phyloP scores from a whole-genome alignment of 2,797 vertebrate species.

The Danio aesculapii region DNA sequence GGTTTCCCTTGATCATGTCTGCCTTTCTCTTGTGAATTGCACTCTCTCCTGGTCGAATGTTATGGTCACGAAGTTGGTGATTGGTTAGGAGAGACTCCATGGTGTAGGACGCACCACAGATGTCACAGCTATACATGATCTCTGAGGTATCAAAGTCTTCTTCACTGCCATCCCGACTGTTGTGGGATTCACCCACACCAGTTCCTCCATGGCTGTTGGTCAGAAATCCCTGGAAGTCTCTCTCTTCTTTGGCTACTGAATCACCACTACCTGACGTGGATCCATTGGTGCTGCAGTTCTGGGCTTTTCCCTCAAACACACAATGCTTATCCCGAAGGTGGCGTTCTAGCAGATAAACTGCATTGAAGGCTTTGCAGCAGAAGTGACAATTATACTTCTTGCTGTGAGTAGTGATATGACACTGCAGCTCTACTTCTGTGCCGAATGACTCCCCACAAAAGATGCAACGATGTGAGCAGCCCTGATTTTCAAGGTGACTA shows the following conservation, averaged over 20 bases:
- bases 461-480: conserved; percentile 95
- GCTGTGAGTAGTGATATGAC: conserved; percentile 97
- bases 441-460: conserved; percentile 97
- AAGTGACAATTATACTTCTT: conserved; percentile 99
- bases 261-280: conserved; percentile 80
- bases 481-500: conserved; percentile 97
- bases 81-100: conserved; percentile 98
- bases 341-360: conserved; percentile 93
- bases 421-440: conserved; percentile 97
- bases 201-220: conserved; percentile 88
- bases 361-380: conserved; percentile 98
- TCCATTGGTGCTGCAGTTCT: conserved; percentile 92
- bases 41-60: conserved; percentile 96
- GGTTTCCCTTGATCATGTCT: conserved; percentile 97
- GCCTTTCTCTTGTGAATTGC: conserved; percentile 95
- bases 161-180: conserved; percentile 94
- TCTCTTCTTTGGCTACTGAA: conserved; percentile 91
- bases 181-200: conserved; percentile 81
- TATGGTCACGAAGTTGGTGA: conserved; percentile 97
- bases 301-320: conserved; percentile 93
- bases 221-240: conserved; percentile 88
- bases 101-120: conserved; percentile 97
- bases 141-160: conserved; percentile 95
- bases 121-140: conserved; percentile 96
- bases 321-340: conserved; percentile 98